These are phyloP conservation scores for Natator depressus DNA, from an alignment of 2,113 vertebrate species.

Conservation along the genomic window DNA sequence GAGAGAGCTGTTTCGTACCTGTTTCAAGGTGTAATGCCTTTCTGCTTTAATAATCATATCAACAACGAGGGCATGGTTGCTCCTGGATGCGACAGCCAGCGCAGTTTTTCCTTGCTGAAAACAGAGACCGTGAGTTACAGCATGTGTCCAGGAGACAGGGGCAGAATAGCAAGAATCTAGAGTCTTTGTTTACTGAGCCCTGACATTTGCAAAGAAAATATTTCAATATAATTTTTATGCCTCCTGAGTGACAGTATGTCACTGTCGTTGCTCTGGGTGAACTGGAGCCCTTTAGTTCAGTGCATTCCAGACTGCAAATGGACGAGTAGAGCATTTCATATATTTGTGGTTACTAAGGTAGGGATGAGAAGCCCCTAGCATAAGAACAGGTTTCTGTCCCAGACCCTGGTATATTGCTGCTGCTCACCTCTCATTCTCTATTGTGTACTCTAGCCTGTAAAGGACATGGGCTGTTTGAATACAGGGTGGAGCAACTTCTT, in stretches of 20 bases:
- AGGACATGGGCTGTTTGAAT: not conserved
- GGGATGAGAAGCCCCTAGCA: not conserved
- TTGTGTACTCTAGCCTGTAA: not conserved
- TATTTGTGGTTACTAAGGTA: not conserved
- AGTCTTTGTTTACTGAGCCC: not conserved
- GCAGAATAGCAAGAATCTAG: not conserved
- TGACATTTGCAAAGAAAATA: not conserved
- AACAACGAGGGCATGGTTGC: constrained; percentile 83
- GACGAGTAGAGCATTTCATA: not conserved
- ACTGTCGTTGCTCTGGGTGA: not conserved
- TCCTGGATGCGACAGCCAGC: constrained; percentile 86
- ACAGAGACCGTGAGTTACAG: not conserved
- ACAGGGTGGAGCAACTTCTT: not conserved
- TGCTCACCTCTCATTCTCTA: not conserved
- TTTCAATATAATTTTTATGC: not conserved
- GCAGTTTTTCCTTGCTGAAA: constrained; percentile 89
- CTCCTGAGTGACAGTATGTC: not conserved
- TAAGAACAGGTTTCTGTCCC: not conserved
- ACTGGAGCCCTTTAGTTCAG: not conserved
- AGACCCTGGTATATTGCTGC: not conserved
- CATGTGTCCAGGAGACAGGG: not conserved
- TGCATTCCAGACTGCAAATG: accelerated
- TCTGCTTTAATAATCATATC: constrained; percentile 97
- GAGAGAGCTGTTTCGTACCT: constrained; percentile 76
- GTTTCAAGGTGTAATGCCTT: constrained; percentile 81